Base-by-base conservation (phyloP, 2,113 vertebrate genomes). In the Mormoops blainvillei region DNA sequence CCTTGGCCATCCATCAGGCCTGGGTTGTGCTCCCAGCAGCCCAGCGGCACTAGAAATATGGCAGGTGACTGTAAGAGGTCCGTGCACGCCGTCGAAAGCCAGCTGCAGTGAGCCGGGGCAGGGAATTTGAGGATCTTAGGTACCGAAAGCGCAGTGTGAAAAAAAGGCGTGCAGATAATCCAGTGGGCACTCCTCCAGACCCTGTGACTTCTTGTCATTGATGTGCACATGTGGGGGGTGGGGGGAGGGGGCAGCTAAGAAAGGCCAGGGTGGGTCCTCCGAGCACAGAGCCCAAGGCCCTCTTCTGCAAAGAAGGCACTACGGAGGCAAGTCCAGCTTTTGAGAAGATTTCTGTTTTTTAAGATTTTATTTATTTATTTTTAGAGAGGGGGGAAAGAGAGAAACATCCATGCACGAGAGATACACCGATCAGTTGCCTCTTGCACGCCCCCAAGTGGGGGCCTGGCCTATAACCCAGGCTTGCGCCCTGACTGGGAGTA, bases 21-120 rank as follows among this genome's bases (percentile, higher is more conserved):
- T 70, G 36, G n/a, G 15, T 31, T 0, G 8, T 19, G 14, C 11
- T 7, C 5, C 65, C n/a, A 63, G 14, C 20, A n/a, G 36, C 8
- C 5, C 16, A 1, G 16, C 14, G n/a, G 58, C 36, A 43, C 28
- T 36, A 0, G 0, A 73, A n/a, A n/a, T n/a, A n/a, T n/a, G n/a
- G n/a, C n/a, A n/a, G n/a, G n/a, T n/a, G n/a, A n/a, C n/a, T n/a
- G n/a, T n/a, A n/a, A 50, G n/a, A 50, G 61, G 50, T 2, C 43
- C 14, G 52, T 16, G 33, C 31, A 52, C 36, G 71, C 13, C 33
- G 76, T 68, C 10, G 6, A 15, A 77, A 74, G 48, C 3, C 63
- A 81, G 61, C 20, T 12, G 43, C 26, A 58, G 8, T n/a, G 41
- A 52, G n/a, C 11, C 13, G 50, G 8, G 2, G 33, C 28, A 76